A percentile compares a stretch with the other conserved stretches of the same genome.
These are phyloP conservation scores for Helleia helle DNA, from an alignment of 2,888 invertebrate species.

Conservation along the genomic window DNA sequence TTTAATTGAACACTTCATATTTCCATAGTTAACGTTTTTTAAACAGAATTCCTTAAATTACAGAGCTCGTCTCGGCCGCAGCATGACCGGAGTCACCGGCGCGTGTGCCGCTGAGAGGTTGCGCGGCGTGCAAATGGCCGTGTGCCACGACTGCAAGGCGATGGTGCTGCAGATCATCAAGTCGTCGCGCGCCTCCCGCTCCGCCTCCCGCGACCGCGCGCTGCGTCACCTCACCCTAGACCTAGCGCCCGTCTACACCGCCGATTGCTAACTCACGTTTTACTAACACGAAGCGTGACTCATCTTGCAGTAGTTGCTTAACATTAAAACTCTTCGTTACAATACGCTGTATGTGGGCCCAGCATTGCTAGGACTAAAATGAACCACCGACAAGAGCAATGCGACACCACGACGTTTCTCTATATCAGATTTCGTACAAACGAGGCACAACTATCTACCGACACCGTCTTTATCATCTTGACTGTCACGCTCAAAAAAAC, in stretches of 20 bases:
- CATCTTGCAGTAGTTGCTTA: no score
- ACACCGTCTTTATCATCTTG: not conserved
- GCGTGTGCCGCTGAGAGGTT: slow-evolving; percentile 75
- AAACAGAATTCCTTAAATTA: no score
- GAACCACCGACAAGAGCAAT: not conserved
- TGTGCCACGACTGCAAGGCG: slow-evolving; percentile 95
- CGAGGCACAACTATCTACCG: not conserved
- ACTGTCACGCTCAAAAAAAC: not conserved
- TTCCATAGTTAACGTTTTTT: no score
- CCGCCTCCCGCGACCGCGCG: slow-evolving; percentile 87
- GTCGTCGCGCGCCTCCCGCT: slow-evolving; percentile 86
- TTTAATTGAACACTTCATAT: no score
- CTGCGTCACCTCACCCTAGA: slow-evolving; percentile 87
- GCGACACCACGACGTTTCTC: not conserved
- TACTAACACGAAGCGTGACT: no score
- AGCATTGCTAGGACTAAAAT: not conserved
- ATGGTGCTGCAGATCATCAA: slow-evolving; percentile 96
- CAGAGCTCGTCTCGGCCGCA: slow-evolving; percentile 77
- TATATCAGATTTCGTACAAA: not conserved
- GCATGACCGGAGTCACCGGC: slow-evolving; percentile 54
- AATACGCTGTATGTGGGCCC: no score
- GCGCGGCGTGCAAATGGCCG: slow-evolving; percentile 87
- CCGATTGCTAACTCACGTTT: slow-evolving; percentile 49
- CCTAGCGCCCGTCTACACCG: slow-evolving; percentile 86
- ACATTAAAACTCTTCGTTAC: no score